Conservation (phyloP, 2,888 invertebrate species). For the Pantelozetes paolii region DNA sequence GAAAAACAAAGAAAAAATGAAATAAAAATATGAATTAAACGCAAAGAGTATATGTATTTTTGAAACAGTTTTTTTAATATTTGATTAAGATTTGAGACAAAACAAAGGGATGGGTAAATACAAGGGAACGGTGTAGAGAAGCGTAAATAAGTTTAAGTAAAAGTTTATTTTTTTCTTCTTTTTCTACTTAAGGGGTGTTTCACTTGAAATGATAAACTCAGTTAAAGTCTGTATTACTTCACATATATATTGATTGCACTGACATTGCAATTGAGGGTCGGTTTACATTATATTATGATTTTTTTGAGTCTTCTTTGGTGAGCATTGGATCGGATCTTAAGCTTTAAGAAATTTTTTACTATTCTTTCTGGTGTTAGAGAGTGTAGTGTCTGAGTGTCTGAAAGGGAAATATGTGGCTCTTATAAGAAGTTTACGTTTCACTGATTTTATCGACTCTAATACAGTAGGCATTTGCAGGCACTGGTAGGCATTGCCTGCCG, state of each 20-base stretch:
- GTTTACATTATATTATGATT: conserved; percentile 27
- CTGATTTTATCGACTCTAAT: conserved; percentile 35
- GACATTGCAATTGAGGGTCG: conserved; percentile 14
- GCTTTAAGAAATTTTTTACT: conserved; percentile 19
- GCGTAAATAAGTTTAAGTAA: background rate
- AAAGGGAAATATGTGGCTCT: conserved; percentile 29
- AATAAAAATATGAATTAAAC: too few species aligned
- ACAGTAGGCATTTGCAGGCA: background rate
- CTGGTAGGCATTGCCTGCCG: background rate
- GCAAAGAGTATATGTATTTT: too few species aligned
- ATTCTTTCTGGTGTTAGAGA: conserved; percentile 6
- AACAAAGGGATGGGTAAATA: background rate
- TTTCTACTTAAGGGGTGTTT: background rate
- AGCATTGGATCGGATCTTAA: conserved; percentile 9
- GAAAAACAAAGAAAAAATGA: too few species aligned
- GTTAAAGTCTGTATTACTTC: conserved; percentile 7
- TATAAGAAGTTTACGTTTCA: conserved; percentile 32
- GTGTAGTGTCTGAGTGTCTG: background rate
- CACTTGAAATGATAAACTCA: conserved; percentile 13
- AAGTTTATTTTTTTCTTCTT: background rate
- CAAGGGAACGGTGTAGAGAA: background rate
- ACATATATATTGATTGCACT: background rate
- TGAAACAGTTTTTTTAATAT: background rate
- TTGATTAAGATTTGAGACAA: background rate
- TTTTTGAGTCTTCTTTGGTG: conserved; percentile 2